phyloP scores from a whole-genome alignment of 64 coral and sea anemone genomes.

The Trachythela sp. region DNA sequence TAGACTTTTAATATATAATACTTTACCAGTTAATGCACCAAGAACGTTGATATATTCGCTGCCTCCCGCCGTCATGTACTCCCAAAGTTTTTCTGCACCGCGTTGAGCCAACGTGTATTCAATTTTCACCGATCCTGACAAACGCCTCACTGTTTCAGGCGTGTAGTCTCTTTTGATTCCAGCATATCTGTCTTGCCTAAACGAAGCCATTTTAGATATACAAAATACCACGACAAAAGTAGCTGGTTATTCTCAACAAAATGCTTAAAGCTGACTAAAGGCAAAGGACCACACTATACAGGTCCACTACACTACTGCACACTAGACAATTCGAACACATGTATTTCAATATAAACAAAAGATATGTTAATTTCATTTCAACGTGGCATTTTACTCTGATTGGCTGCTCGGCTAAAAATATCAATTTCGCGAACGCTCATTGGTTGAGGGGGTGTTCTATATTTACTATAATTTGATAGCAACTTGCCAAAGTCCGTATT shows the following conservation, averaged over 20 bases:
- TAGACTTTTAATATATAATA: slow-evolving; percentile 12
- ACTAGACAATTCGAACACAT: too few species aligned
- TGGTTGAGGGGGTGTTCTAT: not conserved
- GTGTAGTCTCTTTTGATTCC: slow-evolving; percentile 83
- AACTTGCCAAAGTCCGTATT: not conserved
- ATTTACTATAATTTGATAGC: not conserved
- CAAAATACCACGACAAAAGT: too few species aligned
- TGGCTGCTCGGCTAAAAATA: not conserved
- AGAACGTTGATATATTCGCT: slow-evolving; percentile 76
- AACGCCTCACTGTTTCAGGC: slow-evolving; percentile 57
- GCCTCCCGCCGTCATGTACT: slow-evolving; percentile 66
- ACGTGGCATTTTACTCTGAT: not conserved
- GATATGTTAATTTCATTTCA: too few species aligned
- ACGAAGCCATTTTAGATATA: not conserved
- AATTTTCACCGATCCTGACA: slow-evolving; percentile 76
- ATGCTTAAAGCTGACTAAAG: too few species aligned
- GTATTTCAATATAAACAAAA: too few species aligned
- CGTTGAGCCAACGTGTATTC: slow-evolving; percentile 77
- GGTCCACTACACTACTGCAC: too few species aligned
- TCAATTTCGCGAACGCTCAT: not conserved
- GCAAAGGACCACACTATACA: too few species aligned
- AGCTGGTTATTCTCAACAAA: not conserved
- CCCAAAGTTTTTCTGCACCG: slow-evolving; percentile 77
- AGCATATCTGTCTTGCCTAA: slow-evolving; percentile 56
- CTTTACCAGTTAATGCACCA: slow-evolving; percentile 84